Evolutionary conservation across 1,140 invertebrate species (phyloP), one percentile per base, ranked within the genome.

Genomic region (Dreissena rostriformis): DNA sequence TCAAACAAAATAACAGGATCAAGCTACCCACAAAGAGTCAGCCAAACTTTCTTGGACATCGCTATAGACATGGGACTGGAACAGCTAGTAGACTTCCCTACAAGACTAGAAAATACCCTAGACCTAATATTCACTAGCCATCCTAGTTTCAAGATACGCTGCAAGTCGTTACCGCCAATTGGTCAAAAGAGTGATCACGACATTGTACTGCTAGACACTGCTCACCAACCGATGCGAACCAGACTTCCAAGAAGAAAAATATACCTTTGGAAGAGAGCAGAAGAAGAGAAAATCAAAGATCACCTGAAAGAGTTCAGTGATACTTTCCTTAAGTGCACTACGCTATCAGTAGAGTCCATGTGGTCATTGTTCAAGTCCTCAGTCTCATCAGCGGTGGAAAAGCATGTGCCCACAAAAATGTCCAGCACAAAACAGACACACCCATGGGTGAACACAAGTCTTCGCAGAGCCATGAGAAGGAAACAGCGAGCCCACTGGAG

Each of bases 41-140:
- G 24, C 22, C 11, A 67, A 26, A 14, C 14, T 26, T 67, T 17
- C 11, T 26, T 67, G 11, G 63, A 78, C 6, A 39, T 49, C 65
- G 26, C 15, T n/a, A 52, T 28, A 19, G 53, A 81, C 29, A 4
- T 72, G 4, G 70, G 70, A 19, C 22, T 72, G 2, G n/a, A 57
- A 12, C 78, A 81, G 28, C 49, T 81, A 1, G 79, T 81, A 1
- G 49, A 72, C 53, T 73, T 81, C n/a, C 79, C 68, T 2, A 81
- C 79, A 19, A 28, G 79, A 19, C 24, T 28, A 72, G 65, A 55
- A 1, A 70, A 68, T 26, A 80, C 66, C 7, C 39, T 14, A 15
- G 77, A 70, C n/a, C 22, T 81, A 24, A 53, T 81, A 17, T 73
- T 71, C 26, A 81, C 70, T 4, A 72, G 22, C 12, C 15, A 28